These are phyloP conservation scores for Hofmannophila pseudospretella DNA, from an alignment of 2,888 invertebrate species.

Conservation along the genomic window DNA sequence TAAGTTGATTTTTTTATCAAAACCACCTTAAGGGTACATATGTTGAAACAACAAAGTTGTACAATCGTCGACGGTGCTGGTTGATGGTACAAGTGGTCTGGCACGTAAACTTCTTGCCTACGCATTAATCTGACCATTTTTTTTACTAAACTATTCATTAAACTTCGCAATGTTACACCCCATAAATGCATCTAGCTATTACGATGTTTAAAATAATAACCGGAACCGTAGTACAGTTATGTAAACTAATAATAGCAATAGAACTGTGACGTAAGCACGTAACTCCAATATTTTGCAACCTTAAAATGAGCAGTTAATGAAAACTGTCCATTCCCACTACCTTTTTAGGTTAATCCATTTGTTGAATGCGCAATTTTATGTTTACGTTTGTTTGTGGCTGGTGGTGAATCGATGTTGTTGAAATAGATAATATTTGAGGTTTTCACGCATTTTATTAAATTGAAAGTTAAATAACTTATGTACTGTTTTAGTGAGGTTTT, in stretches of 20 bases:
- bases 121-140: no score
- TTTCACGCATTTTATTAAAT: no score
- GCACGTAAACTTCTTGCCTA: no score
- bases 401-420: constrained; percentile 1
- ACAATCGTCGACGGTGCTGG: no score
- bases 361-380: constrained; percentile 3
- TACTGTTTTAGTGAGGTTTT: no score
- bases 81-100: no score
- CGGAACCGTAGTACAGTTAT: constrained; percentile 22
- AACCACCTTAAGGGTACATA: no score
- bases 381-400: constrained; percentile 3
- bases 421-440: constrained; percentile 7
- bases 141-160: no score
- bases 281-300: constrained; percentile 35
- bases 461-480: no score
- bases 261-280: constrained; percentile 26
- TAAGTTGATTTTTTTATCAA: no score
- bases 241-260: constrained; percentile 19
- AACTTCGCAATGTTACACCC: background rate
- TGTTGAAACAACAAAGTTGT: no score
- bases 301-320: constrained; percentile 24
- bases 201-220: constrained; percentile 39
- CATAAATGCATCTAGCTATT: constrained; percentile 12
- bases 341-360: constrained; percentile 7
- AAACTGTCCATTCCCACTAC: constrained; percentile 5